Evolutionary conservation across 2,797 vertebrate genomes (phyloP).

Genomic region (Sciurus carolinensis): DNA sequence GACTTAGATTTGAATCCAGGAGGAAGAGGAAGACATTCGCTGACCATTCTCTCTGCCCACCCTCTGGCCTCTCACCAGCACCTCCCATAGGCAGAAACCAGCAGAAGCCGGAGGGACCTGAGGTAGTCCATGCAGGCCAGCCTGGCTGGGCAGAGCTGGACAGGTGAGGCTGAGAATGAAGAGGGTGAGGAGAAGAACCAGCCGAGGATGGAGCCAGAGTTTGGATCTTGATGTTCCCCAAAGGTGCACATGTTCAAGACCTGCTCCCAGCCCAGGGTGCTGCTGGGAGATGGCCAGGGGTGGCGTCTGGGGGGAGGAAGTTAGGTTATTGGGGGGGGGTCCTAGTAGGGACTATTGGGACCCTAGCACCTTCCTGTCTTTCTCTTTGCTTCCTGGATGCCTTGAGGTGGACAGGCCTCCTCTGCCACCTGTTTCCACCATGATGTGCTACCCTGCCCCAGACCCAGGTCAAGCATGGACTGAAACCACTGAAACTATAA

Average conservation of each 20-base stretch:
- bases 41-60: too few species aligned
- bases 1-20: background rate
- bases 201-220: background rate
- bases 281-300: background rate
- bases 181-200: background rate
- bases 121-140: rapidly evolving
- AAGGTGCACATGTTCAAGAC: background rate
- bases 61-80: background rate
- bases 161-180: background rate
- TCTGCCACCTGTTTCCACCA: background rate
- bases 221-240: background rate
- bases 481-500: background rate
- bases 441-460: background rate
- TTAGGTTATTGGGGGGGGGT: too few species aligned
- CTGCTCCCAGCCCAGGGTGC: too few species aligned
- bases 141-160: background rate
- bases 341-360: background rate
- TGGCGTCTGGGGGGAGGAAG: background rate
- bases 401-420: background rate
- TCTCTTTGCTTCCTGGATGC: background rate
- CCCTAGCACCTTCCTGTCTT: background rate
- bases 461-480: background rate
- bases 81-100: background rate
- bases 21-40: background rate
- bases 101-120: background rate